Evolutionary conservation across 2,797 vertebrate species (phyloP).

Genomic region (Sebastes trivittatus): DNA sequence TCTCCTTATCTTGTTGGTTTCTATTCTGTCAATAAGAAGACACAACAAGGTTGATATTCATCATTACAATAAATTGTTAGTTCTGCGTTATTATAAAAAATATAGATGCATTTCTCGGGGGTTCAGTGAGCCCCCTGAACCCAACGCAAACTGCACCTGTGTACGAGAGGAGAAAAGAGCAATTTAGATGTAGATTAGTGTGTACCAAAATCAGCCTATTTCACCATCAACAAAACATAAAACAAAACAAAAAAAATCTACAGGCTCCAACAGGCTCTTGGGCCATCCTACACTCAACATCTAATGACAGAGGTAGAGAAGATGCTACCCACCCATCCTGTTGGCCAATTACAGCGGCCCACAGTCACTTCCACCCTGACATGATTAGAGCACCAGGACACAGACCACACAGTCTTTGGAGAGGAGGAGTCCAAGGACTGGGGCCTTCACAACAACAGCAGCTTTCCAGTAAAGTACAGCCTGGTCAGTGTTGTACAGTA

Average conservation of each 20-base stretch:
- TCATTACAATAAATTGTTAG: no score
- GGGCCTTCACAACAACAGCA: constrained; percentile 29
- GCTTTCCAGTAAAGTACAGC: constrained; percentile 33
- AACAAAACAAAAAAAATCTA: background rate
- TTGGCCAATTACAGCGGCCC: constrained; percentile 42
- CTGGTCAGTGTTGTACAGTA: constrained; percentile 22
- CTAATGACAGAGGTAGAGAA: constrained; percentile 48
- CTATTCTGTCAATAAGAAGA: no score
- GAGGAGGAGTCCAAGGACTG: background rate
- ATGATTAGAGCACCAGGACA: constrained; percentile 51
- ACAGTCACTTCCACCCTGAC: constrained; percentile 44
- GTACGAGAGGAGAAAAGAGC: background rate
- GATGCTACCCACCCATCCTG: constrained; percentile 42
- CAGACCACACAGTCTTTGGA: constrained; percentile 41
- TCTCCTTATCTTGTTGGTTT: no score
- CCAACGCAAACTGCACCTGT: no score
- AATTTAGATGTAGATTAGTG: constrained; percentile 10
- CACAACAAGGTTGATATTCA: no score
- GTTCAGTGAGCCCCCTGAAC: no score
- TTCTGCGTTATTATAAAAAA: no score
- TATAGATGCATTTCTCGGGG: no score
- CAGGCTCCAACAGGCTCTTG: constrained; percentile 11
- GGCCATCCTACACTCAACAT: constrained; percentile 9
- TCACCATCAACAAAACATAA: constrained; percentile 4
- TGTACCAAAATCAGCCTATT: constrained; percentile 12